Conservation (phyloP, 2,113 vertebrate species). For the Turdus rufiventris region DNA sequence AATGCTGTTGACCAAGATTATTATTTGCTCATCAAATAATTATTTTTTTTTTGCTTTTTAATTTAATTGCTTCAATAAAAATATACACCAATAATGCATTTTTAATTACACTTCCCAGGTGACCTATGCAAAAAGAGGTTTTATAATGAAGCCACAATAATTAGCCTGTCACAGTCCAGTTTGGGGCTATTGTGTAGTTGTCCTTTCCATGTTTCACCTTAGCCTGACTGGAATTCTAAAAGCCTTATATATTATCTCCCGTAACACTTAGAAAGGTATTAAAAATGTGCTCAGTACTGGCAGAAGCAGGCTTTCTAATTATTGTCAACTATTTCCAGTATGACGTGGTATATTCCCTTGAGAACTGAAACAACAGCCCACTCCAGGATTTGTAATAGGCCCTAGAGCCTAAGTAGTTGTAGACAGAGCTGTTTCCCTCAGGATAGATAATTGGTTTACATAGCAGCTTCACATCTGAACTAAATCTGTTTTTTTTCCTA, state of each 20-base stretch:
- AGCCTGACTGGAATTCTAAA: constrained; percentile 88
- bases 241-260: constrained; percentile 83
- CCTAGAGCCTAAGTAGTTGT: constrained; percentile 83
- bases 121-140: constrained; percentile 97
- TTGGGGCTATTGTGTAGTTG: constrained; percentile 92
- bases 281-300: constrained; percentile 81
- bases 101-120: constrained; percentile 98
- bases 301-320: constrained; percentile 84
- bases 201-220: constrained; percentile 86
- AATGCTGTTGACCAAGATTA: constrained; percentile 98
- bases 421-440: constrained; percentile 80
- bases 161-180: constrained; percentile 97
- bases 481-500: constrained; percentile 73
- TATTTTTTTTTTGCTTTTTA: constrained; percentile 92
- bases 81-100: constrained; percentile 95
- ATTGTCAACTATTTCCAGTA: constrained; percentile 82
- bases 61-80: constrained; percentile 99
- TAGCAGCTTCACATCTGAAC: constrained; percentile 80
- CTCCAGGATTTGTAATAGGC: constrained; percentile 81
- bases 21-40: constrained; percentile 94
- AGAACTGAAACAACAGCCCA: constrained; percentile 79
- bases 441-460: constrained; percentile 86
- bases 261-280: constrained; percentile 83
- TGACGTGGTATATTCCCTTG: constrained; percentile 83
- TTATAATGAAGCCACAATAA: constrained; percentile 95